Conservation (phyloP, 2,888 invertebrate species). For the Xiphydria camelus region DNA sequence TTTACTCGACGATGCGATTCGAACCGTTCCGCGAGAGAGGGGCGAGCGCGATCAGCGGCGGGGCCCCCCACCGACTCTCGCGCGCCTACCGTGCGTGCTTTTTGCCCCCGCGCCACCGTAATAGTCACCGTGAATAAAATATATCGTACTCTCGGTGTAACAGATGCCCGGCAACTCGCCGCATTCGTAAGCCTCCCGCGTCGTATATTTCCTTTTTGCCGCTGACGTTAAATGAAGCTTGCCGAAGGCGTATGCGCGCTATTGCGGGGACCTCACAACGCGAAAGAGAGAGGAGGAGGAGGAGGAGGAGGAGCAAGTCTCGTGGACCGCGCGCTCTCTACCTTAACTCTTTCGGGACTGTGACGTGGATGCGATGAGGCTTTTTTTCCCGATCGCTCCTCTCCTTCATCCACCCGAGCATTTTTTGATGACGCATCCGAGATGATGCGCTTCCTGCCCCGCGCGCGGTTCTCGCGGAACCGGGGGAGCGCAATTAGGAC, state of each 20-base stretch:
- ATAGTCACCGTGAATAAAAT: slow-evolving; percentile 10
- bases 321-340: slow-evolving; percentile 10
- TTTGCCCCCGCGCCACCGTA: background rate
- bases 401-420: background rate
- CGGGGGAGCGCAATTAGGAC: no score
- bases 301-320: slow-evolving; percentile 3
- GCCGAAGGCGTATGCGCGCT: slow-evolving; percentile 3
- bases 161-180: slow-evolving; percentile 7
- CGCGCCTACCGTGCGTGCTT: background rate
- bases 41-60: slow-evolving; percentile 2
- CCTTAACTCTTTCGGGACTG: slow-evolving; percentile 7
- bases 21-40: background rate
- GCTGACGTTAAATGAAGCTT: slow-evolving; percentile 14
- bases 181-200: slow-evolving; percentile 2
- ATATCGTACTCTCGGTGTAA: slow-evolving; percentile 11
- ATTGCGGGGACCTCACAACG: slow-evolving; percentile 8
- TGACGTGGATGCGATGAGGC: background rate
- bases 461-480: no score
- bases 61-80: background rate
- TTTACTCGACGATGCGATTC: background rate
- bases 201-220: slow-evolving; percentile 13
- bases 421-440: background rate
- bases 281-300: background rate
- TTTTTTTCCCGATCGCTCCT: background rate
- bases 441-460: no score